A percentile compares a stretch with the other conserved stretches of the same genome.
phyloP scores from a whole-genome alignment of 2,113 vertebrate genomes.

The Neogale vison region DNA sequence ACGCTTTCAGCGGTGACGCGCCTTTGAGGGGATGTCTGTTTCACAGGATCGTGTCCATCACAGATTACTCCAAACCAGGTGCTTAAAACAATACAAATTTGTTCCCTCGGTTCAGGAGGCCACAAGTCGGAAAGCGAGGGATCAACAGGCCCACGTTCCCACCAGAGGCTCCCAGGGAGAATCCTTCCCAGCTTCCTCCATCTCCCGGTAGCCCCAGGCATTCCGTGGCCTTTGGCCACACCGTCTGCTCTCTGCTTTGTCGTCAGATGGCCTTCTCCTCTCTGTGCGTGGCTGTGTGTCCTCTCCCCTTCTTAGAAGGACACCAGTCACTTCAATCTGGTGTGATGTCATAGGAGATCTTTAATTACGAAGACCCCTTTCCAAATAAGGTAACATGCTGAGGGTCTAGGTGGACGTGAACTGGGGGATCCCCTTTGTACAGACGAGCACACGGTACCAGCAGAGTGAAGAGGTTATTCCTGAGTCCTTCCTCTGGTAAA shows the following conservation, averaged over 20 bases:
- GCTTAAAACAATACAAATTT: neutral
- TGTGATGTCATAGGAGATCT: neutral
- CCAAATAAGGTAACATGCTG: neutral
- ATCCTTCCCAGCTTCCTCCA: neutral
- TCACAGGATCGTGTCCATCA: neutral
- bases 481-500: neutral
- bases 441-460: neutral
- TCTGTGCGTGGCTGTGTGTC: no score
- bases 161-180: neutral
- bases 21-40: neutral
- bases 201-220: neutral
- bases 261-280: neutral
- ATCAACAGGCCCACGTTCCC: rapidly evolving
- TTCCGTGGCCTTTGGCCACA: neutral
- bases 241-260: neutral
- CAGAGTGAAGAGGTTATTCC: neutral
- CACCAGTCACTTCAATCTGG: neutral
- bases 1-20: neutral
- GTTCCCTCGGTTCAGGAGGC: neutral
- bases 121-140: neutral
- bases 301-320: neutral
- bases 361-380: neutral
- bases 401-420: neutral
- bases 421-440: neutral
- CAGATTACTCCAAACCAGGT: neutral